These are phyloP conservation scores for Erethizon dorsatum DNA, from an alignment of 2,797 vertebrate genomes.

Conservation along the genomic window DNA sequence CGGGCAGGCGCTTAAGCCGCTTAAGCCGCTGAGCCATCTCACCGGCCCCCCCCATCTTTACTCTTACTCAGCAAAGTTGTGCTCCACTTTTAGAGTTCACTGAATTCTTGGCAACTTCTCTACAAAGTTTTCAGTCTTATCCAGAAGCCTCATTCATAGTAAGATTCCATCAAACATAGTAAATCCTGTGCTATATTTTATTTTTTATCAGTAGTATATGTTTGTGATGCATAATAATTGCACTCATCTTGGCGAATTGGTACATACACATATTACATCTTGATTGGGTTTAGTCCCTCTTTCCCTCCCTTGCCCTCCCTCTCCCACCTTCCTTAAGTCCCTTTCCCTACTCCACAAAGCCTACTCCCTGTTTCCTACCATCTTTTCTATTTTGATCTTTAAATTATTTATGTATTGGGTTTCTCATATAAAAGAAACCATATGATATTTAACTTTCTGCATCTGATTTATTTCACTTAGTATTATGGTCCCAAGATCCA, in stretches of 20 bases:
- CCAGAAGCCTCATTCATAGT: background rate
- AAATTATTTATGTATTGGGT: background rate
- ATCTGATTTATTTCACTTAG: background rate
- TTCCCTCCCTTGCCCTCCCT: background rate
- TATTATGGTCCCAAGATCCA: background rate
- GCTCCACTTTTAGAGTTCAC: background rate
- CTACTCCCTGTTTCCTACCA: background rate
- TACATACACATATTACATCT: background rate
- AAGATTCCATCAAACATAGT: background rate
- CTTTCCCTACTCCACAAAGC: background rate
- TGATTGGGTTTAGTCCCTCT: background rate
- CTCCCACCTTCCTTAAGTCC: background rate
- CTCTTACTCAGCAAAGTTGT: background rate
- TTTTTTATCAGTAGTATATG: background rate
- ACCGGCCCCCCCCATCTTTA: background rate
- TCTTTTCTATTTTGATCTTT: background rate
- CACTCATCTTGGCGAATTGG: background rate
- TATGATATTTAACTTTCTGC: background rate
- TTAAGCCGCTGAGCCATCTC: too few relatives aligned
- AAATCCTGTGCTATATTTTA: background rate
- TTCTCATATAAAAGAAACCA: background rate
- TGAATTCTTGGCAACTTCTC: background rate
- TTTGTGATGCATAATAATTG: background rate
- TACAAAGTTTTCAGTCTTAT: background rate
- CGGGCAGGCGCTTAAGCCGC: too few relatives aligned